A percentile compares a stretch with the other conserved stretches of the same genome.
These are phyloP conservation scores for Silurus glanis DNA, from an alignment of 2,113 vertebrate species.

Conservation along the genomic window DNA sequence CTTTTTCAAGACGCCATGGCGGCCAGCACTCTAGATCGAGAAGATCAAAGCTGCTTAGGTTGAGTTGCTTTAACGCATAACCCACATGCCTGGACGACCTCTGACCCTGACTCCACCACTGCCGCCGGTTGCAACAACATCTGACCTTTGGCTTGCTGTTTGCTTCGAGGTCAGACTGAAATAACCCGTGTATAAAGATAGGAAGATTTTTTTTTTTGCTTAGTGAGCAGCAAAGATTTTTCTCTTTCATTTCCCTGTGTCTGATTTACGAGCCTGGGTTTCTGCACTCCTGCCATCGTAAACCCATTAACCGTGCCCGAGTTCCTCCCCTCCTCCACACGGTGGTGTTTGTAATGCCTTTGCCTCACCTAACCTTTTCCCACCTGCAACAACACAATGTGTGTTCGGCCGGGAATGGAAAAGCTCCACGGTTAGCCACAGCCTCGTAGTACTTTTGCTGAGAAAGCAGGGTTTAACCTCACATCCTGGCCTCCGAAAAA, in stretches of 20 bases:
- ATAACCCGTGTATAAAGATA: slow-evolving; percentile 35
- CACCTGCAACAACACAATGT: slow-evolving; percentile 44
- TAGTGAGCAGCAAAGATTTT: neutral
- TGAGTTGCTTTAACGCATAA: slow-evolving; percentile 58
- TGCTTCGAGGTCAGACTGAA: slow-evolving; percentile 53
- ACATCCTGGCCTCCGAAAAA: slow-evolving; percentile 28
- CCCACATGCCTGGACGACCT: slow-evolving; percentile 58
- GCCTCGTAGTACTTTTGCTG: slow-evolving; percentile 45
- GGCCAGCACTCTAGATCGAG: slow-evolving; percentile 33
- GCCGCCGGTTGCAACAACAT: slow-evolving; percentile 58
- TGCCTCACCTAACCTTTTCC: neutral
- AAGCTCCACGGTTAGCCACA: slow-evolving; percentile 16
- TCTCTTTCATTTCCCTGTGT: neutral
- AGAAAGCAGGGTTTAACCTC: slow-evolving; percentile 36
- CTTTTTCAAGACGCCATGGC: slow-evolving; percentile 58
- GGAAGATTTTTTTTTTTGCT: neutral
- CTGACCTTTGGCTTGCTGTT: slow-evolving; percentile 59
- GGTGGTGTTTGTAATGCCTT: slow-evolving; percentile 3
- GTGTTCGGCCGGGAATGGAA: slow-evolving; percentile 6
- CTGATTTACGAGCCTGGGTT: neutral
- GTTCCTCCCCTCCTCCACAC: neutral
- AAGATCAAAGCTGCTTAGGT: slow-evolving; percentile 59
- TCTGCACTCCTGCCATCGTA: neutral
- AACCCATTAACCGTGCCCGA: neutral
- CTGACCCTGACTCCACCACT: slow-evolving; percentile 54